Base-by-base conservation (phyloP, 2,113 vertebrate species). In the Lanius collurio region DNA sequence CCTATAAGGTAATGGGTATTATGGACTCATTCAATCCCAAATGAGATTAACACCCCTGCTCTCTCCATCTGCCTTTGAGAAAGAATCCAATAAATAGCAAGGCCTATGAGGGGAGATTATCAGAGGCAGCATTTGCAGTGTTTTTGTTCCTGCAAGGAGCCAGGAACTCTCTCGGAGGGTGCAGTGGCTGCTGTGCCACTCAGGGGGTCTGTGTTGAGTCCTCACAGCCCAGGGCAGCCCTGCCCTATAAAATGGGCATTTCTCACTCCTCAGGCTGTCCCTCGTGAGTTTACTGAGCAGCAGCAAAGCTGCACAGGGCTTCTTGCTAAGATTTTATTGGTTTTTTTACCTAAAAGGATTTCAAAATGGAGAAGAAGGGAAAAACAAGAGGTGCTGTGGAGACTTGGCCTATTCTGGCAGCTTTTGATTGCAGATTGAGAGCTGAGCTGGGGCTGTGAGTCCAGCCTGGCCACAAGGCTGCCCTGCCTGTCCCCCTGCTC, bases 1-100 rank as follows among this genome's bases (percentile, higher is more conserved):
- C 68, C 93, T 60, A 1, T 33, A 23, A 1, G 7, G 77, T 89
- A 95, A 91, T 87, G 78, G 65, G 23, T 82, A 63, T 91, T 93
- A 27, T 35, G 52, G 50, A 35, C 68, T 76, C 62, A 14, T 39
- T 84, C 56, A 68, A 84, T 35, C 84, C 77, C 84, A 93, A 60
- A 94, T 79, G 87, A 93, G 81, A 91, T 89, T 82, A 84, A 84
- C 91, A 78, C 77, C 77, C 64, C 52, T 84, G 69, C 92, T 89
- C 52, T 89, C 90, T 95, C 96, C 93, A 93, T 95, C 92, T 95
- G 96, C 90, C 87, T 94, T 82, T 67, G 60, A 93, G 69, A 89
- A 89, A 82, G 77, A 82, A 78, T 93, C 78, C 87, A 90, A 35
- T 63, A 75, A 93, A 67, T 84, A 81, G 41, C 0, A 0, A 89